Conservation (phyloP, 2,888 invertebrate genomes). For the Ectemnius lituratus region DNA sequence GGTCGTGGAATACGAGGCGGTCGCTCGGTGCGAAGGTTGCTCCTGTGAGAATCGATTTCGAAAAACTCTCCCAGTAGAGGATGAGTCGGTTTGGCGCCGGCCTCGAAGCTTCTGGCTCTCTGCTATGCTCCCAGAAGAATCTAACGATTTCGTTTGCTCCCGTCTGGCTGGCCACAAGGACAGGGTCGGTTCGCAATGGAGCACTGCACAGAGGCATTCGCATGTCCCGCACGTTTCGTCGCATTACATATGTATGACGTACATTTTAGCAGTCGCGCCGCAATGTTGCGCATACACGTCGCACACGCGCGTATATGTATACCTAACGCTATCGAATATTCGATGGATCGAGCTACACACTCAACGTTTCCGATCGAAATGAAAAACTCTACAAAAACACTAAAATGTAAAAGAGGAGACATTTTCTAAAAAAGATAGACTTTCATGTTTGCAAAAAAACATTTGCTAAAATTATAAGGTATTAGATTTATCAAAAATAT, state of each 20-base stretch:
- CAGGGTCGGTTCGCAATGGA: conserved; percentile 11
- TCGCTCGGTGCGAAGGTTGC: too few species aligned
- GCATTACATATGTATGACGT: conserved; percentile 61
- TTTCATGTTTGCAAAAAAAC: too few species aligned
- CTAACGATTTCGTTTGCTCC: conserved; percentile 31
- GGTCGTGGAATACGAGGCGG: too few species aligned
- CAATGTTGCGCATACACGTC: conserved; percentile 16
- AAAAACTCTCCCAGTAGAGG: conserved; percentile 12
- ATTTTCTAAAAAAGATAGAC: too few species aligned
- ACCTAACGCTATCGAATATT: conserved; percentile 40
- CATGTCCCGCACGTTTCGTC: conserved; percentile 50
- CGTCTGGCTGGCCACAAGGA: conserved; percentile 17
- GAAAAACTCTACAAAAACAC: neutral
- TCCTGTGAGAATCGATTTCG: conserved; percentile 23
- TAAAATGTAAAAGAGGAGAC: too few species aligned
- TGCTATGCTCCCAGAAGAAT: conserved; percentile 16
- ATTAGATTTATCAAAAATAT: too few species aligned
- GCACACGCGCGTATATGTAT: conserved; percentile 6
- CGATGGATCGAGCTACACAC: conserved; percentile 16
- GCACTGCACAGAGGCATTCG: conserved; percentile 14
- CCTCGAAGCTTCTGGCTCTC: too few species aligned
- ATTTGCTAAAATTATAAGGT: too few species aligned
- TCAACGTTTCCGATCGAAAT: neutral
- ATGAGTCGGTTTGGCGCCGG: conserved; percentile 29
- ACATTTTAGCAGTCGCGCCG: conserved; percentile 38